These are phyloP conservation scores for Drosophila lowei DNA, from an alignment of 1,140 invertebrate species.

Conservation along the genomic window DNA sequence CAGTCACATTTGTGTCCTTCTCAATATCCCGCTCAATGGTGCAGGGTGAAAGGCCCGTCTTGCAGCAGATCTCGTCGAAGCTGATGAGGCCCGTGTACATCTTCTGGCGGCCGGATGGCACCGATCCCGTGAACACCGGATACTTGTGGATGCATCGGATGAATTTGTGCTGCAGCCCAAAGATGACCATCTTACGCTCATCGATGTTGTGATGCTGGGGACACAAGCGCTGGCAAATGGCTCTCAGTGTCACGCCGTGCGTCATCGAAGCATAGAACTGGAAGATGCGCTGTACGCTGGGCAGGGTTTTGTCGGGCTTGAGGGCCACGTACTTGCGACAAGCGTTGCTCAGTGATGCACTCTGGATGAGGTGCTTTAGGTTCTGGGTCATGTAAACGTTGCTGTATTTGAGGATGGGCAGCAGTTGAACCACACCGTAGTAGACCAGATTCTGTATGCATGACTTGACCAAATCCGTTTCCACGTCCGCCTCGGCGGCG, in stretches of 20 bases:
- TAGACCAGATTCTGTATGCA: conserved; percentile 97
- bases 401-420: conserved; percentile 96
- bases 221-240: conserved; percentile 89
- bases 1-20: conserved; percentile 91
- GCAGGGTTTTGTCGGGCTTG: conserved; percentile 78
- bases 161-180: conserved; percentile 93
- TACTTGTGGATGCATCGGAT: conserved; percentile 92
- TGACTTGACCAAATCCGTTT: conserved; percentile 96
- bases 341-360: conserved; percentile 88
- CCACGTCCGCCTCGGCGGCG: conserved; percentile 93
- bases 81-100: conserved; percentile 92
- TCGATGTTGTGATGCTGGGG: conserved; percentile 86
- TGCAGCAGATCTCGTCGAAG: conserved; percentile 95
- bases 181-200: conserved; percentile 94
- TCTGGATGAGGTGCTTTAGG: conserved; percentile 88
- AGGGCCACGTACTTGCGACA: conserved; percentile 89
- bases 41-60: conserved; percentile 90
- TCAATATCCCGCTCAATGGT: conserved; percentile 94
- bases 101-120: conserved; percentile 84
- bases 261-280: conserved; percentile 92
- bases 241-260: conserved; percentile 92
- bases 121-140: conserved; percentile 85
- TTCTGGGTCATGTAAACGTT: conserved; percentile 96
- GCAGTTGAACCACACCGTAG: conserved; percentile 88
- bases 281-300: conserved; percentile 90